Conservation (phyloP, 2,113 vertebrate genomes). For the Orientallactaga bullata region DNA sequence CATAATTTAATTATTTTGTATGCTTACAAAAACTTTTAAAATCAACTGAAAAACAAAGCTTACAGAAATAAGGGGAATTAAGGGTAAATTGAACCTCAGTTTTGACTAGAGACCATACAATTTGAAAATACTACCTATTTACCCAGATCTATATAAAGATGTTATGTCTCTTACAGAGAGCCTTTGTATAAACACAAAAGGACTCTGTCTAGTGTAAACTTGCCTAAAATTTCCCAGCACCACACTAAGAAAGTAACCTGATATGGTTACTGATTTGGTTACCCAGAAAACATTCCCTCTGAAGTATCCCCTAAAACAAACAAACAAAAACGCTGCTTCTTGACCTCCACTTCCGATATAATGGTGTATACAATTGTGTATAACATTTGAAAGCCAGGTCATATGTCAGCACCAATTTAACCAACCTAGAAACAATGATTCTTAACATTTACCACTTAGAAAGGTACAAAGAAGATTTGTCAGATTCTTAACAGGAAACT, state of each 20-base stretch:
- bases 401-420: background rate
- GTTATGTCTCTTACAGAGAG: too few species aligned
- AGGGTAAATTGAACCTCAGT: background rate
- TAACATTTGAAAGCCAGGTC: background rate
- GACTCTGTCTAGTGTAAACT: background rate
- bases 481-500: background rate
- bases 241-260: background rate
- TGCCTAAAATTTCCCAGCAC: background rate
- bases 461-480: background rate
- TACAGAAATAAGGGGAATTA: background rate
- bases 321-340: too few species aligned
- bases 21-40: too few species aligned
- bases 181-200: too few species aligned
- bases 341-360: background rate
- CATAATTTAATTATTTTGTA: too few species aligned
- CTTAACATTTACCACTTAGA: background rate
- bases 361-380: background rate
- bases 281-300: background rate
- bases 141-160: background rate
- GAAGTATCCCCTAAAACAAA: background rate
- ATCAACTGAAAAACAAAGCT: background rate
- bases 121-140: background rate
- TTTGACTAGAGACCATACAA: background rate
- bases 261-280: too few species aligned
- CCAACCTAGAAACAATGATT: background rate